Base-by-base conservation (phyloP, 2,797 vertebrate genomes). In the Acanthornis magna region DNA sequence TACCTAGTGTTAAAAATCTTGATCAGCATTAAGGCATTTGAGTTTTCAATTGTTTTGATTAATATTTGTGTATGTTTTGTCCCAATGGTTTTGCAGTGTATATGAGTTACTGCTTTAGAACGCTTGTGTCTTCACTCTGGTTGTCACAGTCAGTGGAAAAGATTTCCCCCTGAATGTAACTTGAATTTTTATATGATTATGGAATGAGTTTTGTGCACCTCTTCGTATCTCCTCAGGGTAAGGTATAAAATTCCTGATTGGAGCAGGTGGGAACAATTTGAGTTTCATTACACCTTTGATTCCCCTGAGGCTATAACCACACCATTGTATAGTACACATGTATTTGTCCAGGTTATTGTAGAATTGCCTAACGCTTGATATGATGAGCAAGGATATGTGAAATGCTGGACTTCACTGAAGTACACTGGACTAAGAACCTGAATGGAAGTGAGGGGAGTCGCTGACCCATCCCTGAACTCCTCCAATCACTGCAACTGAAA, bases 241-340 rank as follows among this genome's bases (percentile, higher is more conserved):
- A 65, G 70, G 51, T 36, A 15, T 4, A 8, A 12, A 50, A 58
- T 5, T 26, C 21, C 61, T 32, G 9, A 10, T 0, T 10, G 45
- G 36, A 50, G 43, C 0, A 34, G 60, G 43, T 14, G 21, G 57
- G 81, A 42, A 30, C 11, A 50, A 18, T 36, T 2, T 8, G 36
- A 50, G 26, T 58, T 50, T 12, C 43, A 50, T 4, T 17, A 2
- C 70, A 34, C 13, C 34, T 42, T 13, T 17, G 43, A 50, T 2
- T 9, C 9, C n/a, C 51, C 61, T 8, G 32, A 11, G 53, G 53
- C 53, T 30, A 1, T 11, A 42, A 42, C 16, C 51, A 66, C 26
- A 5, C 6, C 43, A 14, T 5, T 15, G 16, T 7, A 2, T 0
- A 22, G 27, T 0, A 16, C 47, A 29, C 0, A 9, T 3, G 30